Conservation (phyloP, 2,113 vertebrate species). For the Percina caprodes region DNA sequence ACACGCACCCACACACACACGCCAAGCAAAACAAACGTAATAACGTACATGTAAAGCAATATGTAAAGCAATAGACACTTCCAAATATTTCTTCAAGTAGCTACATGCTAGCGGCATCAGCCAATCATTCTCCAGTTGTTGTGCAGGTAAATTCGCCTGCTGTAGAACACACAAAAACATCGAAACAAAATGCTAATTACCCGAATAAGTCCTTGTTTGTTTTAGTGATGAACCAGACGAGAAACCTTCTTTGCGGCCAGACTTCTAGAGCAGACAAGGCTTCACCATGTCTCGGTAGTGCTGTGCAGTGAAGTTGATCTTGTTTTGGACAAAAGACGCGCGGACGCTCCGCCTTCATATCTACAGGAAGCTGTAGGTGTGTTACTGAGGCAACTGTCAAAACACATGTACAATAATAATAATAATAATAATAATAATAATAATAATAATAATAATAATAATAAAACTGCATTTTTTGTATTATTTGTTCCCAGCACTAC, state of each 20-base stretch:
- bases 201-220: background rate
- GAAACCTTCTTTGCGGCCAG: background rate
- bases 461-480: no score
- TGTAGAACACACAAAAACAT: background rate
- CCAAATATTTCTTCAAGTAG: background rate
- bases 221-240: background rate
- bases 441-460: background rate
- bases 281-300: accelerated
- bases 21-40: background rate
- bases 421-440: no score
- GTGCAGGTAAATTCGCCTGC: background rate
- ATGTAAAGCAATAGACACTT: background rate
- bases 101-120: background rate
- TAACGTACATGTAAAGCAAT: no score
- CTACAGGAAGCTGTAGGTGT: background rate
- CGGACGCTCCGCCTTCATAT: constrained; percentile 1
- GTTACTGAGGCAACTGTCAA: background rate
- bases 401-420: background rate
- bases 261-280: background rate
- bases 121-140: background rate
- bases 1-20: no score
- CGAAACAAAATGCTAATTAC: background rate
- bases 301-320: no score
- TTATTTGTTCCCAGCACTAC: no score
- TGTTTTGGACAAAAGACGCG: background rate